A percentile compares a stretch with the other conserved stretches of the same genome.
Conservation (phyloP, 2,888 invertebrate genomes). For the Chrysolina haemoptera region DNA sequence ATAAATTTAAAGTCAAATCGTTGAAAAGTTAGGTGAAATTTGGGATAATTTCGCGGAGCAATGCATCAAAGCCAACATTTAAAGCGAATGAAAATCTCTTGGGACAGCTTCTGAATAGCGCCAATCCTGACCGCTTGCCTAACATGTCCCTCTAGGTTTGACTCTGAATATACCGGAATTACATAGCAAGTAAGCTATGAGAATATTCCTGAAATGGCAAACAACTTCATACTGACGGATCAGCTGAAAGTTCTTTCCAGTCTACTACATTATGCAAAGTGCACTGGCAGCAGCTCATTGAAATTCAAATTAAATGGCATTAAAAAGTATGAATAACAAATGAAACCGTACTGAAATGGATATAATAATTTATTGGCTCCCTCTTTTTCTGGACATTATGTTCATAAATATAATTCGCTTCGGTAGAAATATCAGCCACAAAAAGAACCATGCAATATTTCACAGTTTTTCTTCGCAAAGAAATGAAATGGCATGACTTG, state of each 20-base stretch:
- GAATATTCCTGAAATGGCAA: slow-evolving; percentile 26
- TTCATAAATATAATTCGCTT: slow-evolving; percentile 5
- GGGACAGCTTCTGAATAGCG: slow-evolving; percentile 45
- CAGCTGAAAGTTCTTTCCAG: slow-evolving; percentile 23
- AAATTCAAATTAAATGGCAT: slow-evolving; percentile 21
- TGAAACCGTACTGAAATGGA: slow-evolving; percentile 6
- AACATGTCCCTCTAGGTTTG: slow-evolving; percentile 41
- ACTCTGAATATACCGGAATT: slow-evolving; percentile 7
- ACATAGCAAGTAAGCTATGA: slow-evolving; percentile 16
- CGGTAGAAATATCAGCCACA: background rate
- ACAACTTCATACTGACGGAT: slow-evolving; percentile 26
- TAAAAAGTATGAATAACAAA: slow-evolving; percentile 20
- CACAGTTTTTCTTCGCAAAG: background rate
- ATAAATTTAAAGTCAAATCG: background rate
- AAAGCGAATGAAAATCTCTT: slow-evolving; percentile 44
- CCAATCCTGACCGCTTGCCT: slow-evolving; percentile 44
- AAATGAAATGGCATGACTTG: too few relatives aligned
- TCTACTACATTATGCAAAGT: slow-evolving; percentile 20
- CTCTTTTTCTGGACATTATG: slow-evolving; percentile 3
- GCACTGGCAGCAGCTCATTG: slow-evolving; percentile 21
- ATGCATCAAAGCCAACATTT: slow-evolving; percentile 47
- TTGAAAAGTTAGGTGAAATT: background rate
- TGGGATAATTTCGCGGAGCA: slow-evolving; percentile 18
- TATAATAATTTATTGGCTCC: background rate
- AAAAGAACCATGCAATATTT: background rate